phyloP scores from a whole-genome alignment of 2,797 vertebrate genomes.

The Coluber constrictor region DNA sequence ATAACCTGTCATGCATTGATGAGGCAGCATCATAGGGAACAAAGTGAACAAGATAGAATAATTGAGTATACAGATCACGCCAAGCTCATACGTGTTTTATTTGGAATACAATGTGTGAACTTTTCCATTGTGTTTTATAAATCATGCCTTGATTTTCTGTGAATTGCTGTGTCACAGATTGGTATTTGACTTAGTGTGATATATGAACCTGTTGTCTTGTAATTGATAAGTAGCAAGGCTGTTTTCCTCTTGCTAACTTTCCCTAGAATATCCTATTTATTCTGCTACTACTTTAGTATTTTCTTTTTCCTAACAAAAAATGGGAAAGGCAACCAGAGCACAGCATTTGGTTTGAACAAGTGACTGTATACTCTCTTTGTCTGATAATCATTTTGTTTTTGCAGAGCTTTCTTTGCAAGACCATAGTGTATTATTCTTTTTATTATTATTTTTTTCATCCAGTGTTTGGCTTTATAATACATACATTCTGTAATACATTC shows the following conservation, averaged over 20 bases:
- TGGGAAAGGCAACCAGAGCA: fast-evolving
- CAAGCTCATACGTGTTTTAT: background rate
- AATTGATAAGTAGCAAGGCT: background rate
- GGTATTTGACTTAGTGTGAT: background rate
- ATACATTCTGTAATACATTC: background rate
- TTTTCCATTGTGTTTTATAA: background rate
- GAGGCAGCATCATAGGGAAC: background rate
- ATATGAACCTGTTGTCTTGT: background rate
- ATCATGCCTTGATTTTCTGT: background rate
- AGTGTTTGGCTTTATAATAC: background rate
- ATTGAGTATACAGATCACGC: background rate
- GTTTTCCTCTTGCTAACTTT: background rate
- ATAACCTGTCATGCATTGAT: background rate
- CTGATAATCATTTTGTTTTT: background rate
- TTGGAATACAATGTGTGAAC: background rate
- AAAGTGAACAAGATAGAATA: background rate
- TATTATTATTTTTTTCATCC: background rate
- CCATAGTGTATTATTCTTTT: background rate
- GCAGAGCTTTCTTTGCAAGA: background rate
- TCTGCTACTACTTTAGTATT: background rate
- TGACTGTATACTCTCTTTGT: background rate
- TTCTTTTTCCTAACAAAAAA: background rate
- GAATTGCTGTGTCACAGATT: background rate
- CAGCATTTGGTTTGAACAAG: background rate
- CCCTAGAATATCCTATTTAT: background rate